These are phyloP conservation scores for Drosophila obscura DNA, from an alignment of 1,140 invertebrate species.

Conservation along the genomic window DNA sequence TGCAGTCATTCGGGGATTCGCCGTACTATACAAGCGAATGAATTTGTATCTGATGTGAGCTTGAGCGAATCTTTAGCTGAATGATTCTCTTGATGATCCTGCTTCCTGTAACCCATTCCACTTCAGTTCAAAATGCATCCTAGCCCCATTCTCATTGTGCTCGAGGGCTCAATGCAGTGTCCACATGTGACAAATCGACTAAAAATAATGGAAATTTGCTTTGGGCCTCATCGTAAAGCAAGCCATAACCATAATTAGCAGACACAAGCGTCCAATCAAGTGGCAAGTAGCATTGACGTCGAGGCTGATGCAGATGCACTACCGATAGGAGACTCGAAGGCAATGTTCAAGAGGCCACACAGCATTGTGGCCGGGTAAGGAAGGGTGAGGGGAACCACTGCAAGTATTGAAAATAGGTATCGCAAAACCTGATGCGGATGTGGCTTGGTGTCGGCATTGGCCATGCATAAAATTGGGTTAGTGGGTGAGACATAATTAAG, in stretches of 20 bases:
- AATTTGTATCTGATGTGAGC: no score
- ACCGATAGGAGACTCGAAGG: constrained; percentile 57
- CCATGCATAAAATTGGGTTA: constrained; percentile 71
- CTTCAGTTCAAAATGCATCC: background rate
- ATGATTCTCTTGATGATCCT: no score
- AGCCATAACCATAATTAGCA: constrained; percentile 55
- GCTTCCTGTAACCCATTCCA: no score
- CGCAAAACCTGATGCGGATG: constrained; percentile 50
- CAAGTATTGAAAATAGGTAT: constrained; percentile 50
- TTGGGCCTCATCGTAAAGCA: constrained; percentile 3
- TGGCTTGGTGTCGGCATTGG: constrained; percentile 38
- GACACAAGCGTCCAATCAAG: constrained; percentile 67
- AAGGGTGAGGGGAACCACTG: constrained; percentile 12
- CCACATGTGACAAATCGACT: constrained; percentile 39
- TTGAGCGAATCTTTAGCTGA: no score
- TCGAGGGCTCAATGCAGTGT: constrained; percentile 4
- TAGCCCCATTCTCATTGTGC: background rate
- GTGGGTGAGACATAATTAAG: constrained; percentile 80
- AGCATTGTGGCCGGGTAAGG: no score
- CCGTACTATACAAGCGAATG: no score
- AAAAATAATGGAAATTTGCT: constrained; percentile 62
- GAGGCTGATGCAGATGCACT: constrained; percentile 51
- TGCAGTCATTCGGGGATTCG: no score
- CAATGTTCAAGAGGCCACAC: constrained; percentile 51
- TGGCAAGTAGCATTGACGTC: constrained; percentile 76